Evolutionary conservation across 53 echinoderm and acorn worm genomes (phyloP).

Genomic region (Henricia sp.): DNA sequence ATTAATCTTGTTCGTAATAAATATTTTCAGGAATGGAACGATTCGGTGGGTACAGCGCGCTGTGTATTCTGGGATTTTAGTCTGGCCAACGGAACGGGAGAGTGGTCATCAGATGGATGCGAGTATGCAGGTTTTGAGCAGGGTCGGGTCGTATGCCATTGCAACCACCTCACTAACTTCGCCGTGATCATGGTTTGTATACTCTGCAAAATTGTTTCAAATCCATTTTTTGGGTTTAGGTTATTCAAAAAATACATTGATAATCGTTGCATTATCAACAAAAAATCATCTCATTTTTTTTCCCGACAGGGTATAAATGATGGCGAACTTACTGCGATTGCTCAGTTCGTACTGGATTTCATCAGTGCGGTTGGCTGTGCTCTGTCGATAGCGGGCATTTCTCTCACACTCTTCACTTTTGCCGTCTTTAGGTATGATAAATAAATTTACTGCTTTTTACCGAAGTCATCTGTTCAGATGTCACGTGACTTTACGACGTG

Average conservation of each 20-base stretch:
- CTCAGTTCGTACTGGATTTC: slow-evolving; percentile 62
- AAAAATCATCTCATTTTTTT: too few relatives aligned
- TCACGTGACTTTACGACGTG: too few relatives aligned
- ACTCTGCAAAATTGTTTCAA: neutral
- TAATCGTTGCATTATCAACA: too few relatives aligned
- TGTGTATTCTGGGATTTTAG: slow-evolving; percentile 77
- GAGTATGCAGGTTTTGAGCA: slow-evolving; percentile 50
- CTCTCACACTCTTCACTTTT: slow-evolving; percentile 60
- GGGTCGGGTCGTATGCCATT: slow-evolving; percentile 70
- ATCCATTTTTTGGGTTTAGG: too few relatives aligned
- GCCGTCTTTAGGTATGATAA: slow-evolving; percentile 56
- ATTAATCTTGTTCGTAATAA: too few relatives aligned
- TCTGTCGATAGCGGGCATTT: slow-evolving; percentile 66
- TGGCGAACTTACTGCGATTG: neutral
- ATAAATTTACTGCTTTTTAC: too few relatives aligned
- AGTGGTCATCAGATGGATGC: slow-evolving; percentile 72
- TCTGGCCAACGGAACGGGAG: slow-evolving; percentile 64
- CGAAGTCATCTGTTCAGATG: too few relatives aligned
- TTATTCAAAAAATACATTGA: too few relatives aligned
- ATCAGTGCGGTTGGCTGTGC: slow-evolving; percentile 69
- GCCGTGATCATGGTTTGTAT: slow-evolving; percentile 83
- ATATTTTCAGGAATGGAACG: slow-evolving; percentile 58
- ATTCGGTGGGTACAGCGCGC: slow-evolving; percentile 29
- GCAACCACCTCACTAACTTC: slow-evolving; percentile 87
- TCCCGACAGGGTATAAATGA: slow-evolving; percentile 30